Base-by-base conservation (phyloP, 1,140 invertebrate species). In the Amphibalanus amphitrite region DNA sequence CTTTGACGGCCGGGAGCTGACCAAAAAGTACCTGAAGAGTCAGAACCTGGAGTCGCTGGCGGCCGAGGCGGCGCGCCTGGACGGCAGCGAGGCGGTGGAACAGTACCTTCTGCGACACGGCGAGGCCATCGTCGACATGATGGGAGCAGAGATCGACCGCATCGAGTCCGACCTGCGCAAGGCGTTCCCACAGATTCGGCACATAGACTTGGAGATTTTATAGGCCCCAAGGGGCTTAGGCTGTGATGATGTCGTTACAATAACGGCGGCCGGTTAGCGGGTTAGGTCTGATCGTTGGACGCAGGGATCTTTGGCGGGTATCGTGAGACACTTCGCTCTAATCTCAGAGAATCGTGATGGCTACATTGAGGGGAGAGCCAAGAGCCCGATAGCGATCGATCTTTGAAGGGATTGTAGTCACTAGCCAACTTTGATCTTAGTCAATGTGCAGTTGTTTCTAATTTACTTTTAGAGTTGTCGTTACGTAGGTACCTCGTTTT, bases 81-180 rank as follows among this genome's bases (percentile, higher is more conserved):
- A 82, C 90, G 76, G 93, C 87, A 72, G 88, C 90, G 59, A 97
- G 76, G 89, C 97, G 75, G 83, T 95, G n/a, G 93, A 98, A 82
- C 82, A 84, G 65, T 98, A 98, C 81, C 85, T 99, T 78, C 80
- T 98, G 59, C 93, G 91, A 79, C 95, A 98, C 79, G 96, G 96
- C 40, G 96, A 99, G 82, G 93, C 91, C 81, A 97, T 99, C 78
- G 93, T 98, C 17, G 96, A 99, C 80, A 88, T 91, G 81, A 84
- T 99, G 76, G 97, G 97, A 30, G 94, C 91, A 40, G 95, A 99
- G 83, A 95, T 99, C 59, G 97, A 99, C 83, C 84, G 96, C 78
- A 97, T 99, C 79, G 97, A 99, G 85, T 72, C 79, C 80, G 79
- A 79, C 73, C 86, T 86, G 38, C 82, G 92, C 88, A 93, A 91